Percentiles rank a stretch among this genome's conserved stretches.
These are phyloP conservation scores for Melierax canorus DNA, from an alignment of 2,113 vertebrate species.

Conservation along the genomic window DNA sequence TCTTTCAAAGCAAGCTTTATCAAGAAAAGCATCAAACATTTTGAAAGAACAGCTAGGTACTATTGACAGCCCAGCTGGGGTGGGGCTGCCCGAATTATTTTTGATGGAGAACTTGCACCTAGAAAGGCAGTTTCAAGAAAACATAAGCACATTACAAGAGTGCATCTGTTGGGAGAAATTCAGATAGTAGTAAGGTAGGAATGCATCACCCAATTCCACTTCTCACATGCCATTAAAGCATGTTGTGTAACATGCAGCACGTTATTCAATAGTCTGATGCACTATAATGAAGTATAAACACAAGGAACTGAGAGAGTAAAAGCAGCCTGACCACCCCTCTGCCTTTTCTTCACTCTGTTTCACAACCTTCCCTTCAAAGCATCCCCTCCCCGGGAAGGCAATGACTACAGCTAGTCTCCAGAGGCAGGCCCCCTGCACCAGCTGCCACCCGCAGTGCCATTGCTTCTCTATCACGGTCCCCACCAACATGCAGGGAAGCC, in stretches of 20 bases:
- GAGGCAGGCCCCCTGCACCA: not conserved
- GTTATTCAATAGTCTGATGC: not conserved
- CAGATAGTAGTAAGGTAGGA: not conserved
- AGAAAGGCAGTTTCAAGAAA: not conserved
- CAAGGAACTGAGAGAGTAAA: not conserved
- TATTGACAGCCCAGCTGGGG: not conserved
- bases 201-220: not conserved
- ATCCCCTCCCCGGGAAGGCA: not conserved
- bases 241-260: not conserved
- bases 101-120: not conserved
- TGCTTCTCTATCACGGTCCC: fast-evolving
- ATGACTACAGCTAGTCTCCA: not conserved
- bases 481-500: fast-evolving
- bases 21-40: not conserved
- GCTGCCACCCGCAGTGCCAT: not conserved
- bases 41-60: not conserved
- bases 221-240: not conserved
- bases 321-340: not conserved
- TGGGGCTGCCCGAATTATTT: not conserved
- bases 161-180: not conserved
- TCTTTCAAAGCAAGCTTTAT: not conserved
- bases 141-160: not conserved
- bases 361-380: not conserved
- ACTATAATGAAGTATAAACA: not conserved
- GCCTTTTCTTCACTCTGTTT: not conserved